Conservation (phyloP, 2,113 vertebrate species). For the Myocastor coypus region DNA sequence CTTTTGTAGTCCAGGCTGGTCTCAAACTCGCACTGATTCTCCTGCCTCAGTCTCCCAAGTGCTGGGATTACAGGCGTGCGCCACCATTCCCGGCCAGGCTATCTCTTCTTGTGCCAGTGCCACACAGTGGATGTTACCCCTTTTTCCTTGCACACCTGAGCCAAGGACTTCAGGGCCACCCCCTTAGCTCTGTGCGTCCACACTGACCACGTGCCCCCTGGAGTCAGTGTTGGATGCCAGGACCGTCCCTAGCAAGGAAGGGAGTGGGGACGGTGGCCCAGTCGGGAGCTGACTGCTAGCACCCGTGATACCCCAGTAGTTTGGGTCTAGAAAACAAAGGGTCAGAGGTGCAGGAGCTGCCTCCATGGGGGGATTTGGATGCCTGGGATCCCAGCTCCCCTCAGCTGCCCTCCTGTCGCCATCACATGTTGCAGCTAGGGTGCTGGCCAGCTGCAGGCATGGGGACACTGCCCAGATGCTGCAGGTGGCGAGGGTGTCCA, state of each 20-base stretch:
- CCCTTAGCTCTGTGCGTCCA: neutral
- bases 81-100: neutral
- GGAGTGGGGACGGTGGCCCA: neutral
- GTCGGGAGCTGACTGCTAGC: neutral
- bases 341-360: neutral
- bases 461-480: neutral
- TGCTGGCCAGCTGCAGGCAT: neutral
- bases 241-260: neutral
- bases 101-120: neutral
- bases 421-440: neutral
- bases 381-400: neutral
- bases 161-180: neutral
- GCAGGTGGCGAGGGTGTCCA: neutral
- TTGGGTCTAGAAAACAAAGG: neutral
- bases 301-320: neutral
- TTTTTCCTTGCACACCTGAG: neutral
- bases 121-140: neutral
- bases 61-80: too few relatives aligned
- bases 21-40: too few relatives aligned
- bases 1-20: too few relatives aligned
- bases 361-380: neutral
- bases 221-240: neutral
- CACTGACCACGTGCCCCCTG: neutral
- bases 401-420: neutral
- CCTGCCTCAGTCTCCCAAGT: too few relatives aligned